These are phyloP conservation scores for Kryphioiulus occultus DNA, from an alignment of 2,888 invertebrate species.

Conservation along the genomic window DNA sequence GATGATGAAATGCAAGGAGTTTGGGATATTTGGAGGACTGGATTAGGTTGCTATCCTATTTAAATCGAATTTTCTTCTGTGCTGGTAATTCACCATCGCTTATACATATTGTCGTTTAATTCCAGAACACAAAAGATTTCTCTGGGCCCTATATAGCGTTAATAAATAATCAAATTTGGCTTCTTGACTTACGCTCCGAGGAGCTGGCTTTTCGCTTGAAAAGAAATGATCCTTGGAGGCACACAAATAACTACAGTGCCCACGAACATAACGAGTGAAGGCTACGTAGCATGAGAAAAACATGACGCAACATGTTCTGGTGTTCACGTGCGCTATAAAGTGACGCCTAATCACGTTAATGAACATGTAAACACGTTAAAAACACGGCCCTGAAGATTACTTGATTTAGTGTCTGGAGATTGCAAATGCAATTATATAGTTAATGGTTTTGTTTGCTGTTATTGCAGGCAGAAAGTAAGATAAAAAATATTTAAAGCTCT, in stretches of 20 bases:
- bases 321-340: too few relatives aligned
- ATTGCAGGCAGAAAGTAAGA: too few relatives aligned
- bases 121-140: not conserved
- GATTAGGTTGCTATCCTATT: not conserved
- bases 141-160: not conserved
- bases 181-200: slow-evolving; percentile 5
- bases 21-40: not conserved
- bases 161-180: not conserved
- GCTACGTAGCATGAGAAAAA: too few relatives aligned
- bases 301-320: too few relatives aligned
- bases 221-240: not conserved
- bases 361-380: not conserved
- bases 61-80: not conserved
- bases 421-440: not conserved
- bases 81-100: not conserved
- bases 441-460: not conserved
- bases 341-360: not conserved
- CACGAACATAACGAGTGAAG: too few relatives aligned
- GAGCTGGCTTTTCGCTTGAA: not conserved
- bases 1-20: not conserved
- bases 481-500: not conserved
- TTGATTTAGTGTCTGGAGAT: not conserved
- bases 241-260: too few relatives aligned
- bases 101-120: not conserved
- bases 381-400: not conserved